phyloP scores from a whole-genome alignment of 1,140 invertebrate species.

The Drosophila ficusphila region DNA sequence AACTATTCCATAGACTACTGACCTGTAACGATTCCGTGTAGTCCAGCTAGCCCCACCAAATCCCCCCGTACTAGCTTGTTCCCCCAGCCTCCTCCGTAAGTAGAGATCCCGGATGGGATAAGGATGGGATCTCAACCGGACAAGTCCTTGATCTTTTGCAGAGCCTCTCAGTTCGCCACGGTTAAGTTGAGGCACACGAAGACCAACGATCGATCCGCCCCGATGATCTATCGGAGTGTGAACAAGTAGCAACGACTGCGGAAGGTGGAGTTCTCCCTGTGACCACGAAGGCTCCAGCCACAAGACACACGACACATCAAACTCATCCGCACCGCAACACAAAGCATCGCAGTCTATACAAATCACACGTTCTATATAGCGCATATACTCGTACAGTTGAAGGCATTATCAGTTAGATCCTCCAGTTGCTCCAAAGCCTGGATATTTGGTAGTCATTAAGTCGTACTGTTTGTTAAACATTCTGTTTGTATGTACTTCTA shows the following conservation, averaged over 20 bases:
- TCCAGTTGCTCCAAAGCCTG: slow-evolving; percentile 50
- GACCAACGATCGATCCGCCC: slow-evolving; percentile 93
- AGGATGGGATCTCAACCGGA: slow-evolving; percentile 24
- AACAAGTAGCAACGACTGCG: slow-evolving; percentile 83
- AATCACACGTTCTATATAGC: slow-evolving; percentile 25
- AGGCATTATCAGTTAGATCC: slow-evolving; percentile 48
- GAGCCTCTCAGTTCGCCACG: slow-evolving; percentile 92
- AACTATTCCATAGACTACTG: slow-evolving; percentile 71
- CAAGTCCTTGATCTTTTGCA: slow-evolving; percentile 84
- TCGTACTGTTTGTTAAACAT: slow-evolving; percentile 76
- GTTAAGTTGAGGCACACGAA: slow-evolving; percentile 94
- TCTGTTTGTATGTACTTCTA: slow-evolving; percentile 57
- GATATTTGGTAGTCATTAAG: slow-evolving; percentile 78
- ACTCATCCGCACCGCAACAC: slow-evolving; percentile 3
- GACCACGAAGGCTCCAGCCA: slow-evolving; percentile 49
- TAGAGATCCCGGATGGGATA: slow-evolving; percentile 16
- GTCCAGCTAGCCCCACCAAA: slow-evolving; percentile 26
- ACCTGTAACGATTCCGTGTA: slow-evolving; percentile 22
- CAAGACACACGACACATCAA: slow-evolving; percentile 5
- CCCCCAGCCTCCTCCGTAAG: slow-evolving; percentile 27
- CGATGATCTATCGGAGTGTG: slow-evolving; percentile 86
- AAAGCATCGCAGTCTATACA: slow-evolving; percentile 11
- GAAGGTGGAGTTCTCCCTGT: slow-evolving; percentile 73
- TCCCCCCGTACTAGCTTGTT: slow-evolving; percentile 22
- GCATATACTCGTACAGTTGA: slow-evolving; percentile 14